Base-by-base conservation (phyloP, 2,888 invertebrate species). In the Xestobium rufovillosum region DNA sequence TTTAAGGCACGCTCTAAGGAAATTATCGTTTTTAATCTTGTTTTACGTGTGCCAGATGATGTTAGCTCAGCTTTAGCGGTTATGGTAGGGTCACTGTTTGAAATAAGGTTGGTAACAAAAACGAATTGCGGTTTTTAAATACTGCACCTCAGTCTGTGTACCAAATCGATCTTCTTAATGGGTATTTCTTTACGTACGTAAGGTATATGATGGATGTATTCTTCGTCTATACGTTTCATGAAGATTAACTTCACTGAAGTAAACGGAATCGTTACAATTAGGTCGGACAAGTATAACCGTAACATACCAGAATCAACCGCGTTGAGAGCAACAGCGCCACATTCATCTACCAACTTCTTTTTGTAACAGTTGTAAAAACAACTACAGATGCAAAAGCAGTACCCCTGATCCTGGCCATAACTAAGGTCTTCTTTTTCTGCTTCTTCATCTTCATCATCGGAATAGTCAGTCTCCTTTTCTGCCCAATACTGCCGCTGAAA, bases 101-200 rank as follows among this genome's bases (percentile, higher is more conserved):
- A n/a, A n/a, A n/a, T n/a, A n/a, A n/a, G n/a, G n/a, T n/a, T n/a
- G n/a, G n/a, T n/a, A n/a, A n/a, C n/a, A n/a, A n/a, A n/a, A n/a
- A n/a, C n/a, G n/a, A n/a, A n/a, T n/a, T n/a, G n/a, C n/a, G n/a
- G n/a, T 19, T 19, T 19, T 19, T 19, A 19, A 19, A n/a, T n/a
- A 19, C 23, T 19, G 23, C 23, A 19, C 6, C 23, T 19, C 23
- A 19, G 23, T 19, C 23, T 19, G 23, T n/a, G n/a, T 8, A n/a
- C n/a, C n/a, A n/a, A n/a, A n/a, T n/a, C n/a, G n/a, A n/a, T n/a
- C n/a, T n/a, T n/a, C n/a, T n/a, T n/a, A n/a, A n/a, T n/a, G n/a
- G n/a, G n/a, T n/a, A 19, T n/a, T n/a, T 19, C 23, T 6, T 19
- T 19, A 19, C 23, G 23, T 19, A n/a, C n/a, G n/a, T n/a, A n/a